Evolutionary conservation across 2,888 invertebrate genomes (phyloP), one percentile per base, ranked within the genome.

Genomic region (Brachycybe producta): DNA sequence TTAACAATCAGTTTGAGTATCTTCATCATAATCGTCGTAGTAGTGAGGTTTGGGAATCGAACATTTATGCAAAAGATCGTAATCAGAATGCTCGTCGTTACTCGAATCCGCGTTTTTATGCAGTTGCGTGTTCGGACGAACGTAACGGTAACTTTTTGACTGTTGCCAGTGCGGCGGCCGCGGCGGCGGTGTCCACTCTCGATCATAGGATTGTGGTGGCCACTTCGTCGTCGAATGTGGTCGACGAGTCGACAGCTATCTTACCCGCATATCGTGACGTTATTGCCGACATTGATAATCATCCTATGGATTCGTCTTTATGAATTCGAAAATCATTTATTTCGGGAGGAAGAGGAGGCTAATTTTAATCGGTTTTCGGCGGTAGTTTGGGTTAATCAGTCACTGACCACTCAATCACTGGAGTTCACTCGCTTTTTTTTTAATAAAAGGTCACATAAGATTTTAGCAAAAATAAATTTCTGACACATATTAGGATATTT

Each of bases 11-110:
- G 8, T 3, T 3, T 7, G 17, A 26, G n/a, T n/a, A n/a, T 28
- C 24, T 15, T 7, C 19, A 41, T 23, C 35, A 36, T 11, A 46
- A 46, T 27, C 40, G 49, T 3, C 27, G 49, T 3, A 41, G 49
- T 36, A 49, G 49, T 32, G 49, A 49, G 38, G 30, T 41, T 15
- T 49, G 49, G 49, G 49, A 49, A 28, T 19, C 13, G n/a, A 41
- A 40, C 32, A 15, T 23, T 8, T 41, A 41, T 15, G 7, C 24
- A n/a, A 24, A 7, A 17, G 7, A 8, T 15, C 8, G 24, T 26
- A 41, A 32, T 24, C 40, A 41, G 21, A 49, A 41, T n/a, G 36
- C 41, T 15, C 3, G 49, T 13, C n/a, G 49, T 3, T 49, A 32
- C 30, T 41, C 41, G 8, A 49, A 49, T 17, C 49, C 49, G 7